phyloP scores from a whole-genome alignment of 2,888 invertebrate species.

The Caenorhabditis auriculariae region DNA sequence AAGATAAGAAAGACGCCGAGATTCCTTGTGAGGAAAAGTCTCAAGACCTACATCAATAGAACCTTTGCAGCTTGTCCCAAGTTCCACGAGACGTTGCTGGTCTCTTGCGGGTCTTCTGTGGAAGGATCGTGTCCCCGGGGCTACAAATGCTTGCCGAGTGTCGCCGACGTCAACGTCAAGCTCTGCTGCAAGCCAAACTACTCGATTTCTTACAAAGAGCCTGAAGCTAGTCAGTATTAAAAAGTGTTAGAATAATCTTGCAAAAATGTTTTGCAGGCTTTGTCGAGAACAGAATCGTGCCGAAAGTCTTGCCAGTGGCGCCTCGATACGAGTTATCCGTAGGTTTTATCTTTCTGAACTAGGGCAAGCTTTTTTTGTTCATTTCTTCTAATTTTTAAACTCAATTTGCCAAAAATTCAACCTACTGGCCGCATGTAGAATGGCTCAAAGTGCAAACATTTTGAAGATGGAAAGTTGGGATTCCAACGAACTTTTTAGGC shows the following conservation, averaged over 20 bases:
- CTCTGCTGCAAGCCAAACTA: conserved; percentile 39
- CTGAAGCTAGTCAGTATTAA: conserved; percentile 27
- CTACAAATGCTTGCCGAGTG: conserved; percentile 27
- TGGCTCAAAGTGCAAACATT: too few species aligned
- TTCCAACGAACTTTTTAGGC: too few species aligned
- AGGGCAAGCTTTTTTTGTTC: not conserved
- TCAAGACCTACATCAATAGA: not conserved
- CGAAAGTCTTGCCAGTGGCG: conserved; percentile 27
- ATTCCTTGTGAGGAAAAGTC: conserved; percentile 27
- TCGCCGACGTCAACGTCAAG: conserved; percentile 20
- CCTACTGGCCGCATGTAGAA: too few species aligned
- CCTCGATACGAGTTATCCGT: conserved; percentile 24
- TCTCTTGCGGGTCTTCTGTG: conserved; percentile 23
- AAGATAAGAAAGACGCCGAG: conserved; percentile 30
- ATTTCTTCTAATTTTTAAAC: too few species aligned
- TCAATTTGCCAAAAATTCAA: too few species aligned
- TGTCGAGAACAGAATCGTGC: conserved; percentile 40
- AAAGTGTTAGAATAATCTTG: not conserved
- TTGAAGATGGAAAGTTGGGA: too few species aligned
- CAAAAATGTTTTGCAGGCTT: conserved; percentile 22
- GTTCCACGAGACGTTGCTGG: conserved; percentile 35
- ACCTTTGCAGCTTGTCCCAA: conserved; percentile 36
- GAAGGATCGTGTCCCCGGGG: conserved; percentile 33
- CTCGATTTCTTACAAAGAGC: conserved; percentile 28
- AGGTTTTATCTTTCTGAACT: not conserved